Evolutionary conservation across 1,140 invertebrate genomes (phyloP).

Genomic region (Tyrophagus putrescentiae): DNA sequence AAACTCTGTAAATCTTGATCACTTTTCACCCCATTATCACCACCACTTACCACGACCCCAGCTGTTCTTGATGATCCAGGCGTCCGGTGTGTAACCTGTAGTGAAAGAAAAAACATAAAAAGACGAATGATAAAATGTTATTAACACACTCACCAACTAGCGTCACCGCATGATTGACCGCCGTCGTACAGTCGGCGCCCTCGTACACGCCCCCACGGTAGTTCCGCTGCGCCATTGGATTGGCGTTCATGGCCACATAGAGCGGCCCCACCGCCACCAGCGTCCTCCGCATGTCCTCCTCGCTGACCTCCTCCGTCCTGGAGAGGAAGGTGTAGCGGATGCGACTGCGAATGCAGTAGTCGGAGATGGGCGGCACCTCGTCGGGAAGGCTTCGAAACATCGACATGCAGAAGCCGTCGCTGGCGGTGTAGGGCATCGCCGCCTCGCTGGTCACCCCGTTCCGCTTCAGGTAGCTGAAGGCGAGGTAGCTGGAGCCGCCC

Average conservation of each 20-base stretch:
- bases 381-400: not conserved
- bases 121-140: too few relatives aligned
- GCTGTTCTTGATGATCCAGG: too few relatives aligned
- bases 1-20: too few relatives aligned
- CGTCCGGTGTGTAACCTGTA: too few relatives aligned
- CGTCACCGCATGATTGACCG: too few relatives aligned
- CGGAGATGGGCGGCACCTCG: not conserved
- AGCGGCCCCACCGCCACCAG: not conserved
- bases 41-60: too few relatives aligned
- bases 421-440: not conserved
- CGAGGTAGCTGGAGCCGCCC: constrained; percentile 45
- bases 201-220: constrained; percentile 2
- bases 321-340: not conserved
- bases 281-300: not conserved
- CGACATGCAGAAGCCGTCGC: not conserved
- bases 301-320: not conserved
- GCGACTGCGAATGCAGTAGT: not conserved
- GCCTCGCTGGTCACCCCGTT: not conserved
- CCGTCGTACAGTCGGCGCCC: constrained; percentile 3
- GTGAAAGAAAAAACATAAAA: too few relatives aligned
- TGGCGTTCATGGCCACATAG: not conserved
- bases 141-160: too few relatives aligned
- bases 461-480: not conserved
- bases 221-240: not conserved
- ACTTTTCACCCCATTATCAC: too few relatives aligned